Percentiles rank a stretch among this genome's conserved stretches.
These are phyloP conservation scores for Nemapogon koenigi DNA, from an alignment of 2,888 invertebrate species.

Conservation along the genomic window DNA sequence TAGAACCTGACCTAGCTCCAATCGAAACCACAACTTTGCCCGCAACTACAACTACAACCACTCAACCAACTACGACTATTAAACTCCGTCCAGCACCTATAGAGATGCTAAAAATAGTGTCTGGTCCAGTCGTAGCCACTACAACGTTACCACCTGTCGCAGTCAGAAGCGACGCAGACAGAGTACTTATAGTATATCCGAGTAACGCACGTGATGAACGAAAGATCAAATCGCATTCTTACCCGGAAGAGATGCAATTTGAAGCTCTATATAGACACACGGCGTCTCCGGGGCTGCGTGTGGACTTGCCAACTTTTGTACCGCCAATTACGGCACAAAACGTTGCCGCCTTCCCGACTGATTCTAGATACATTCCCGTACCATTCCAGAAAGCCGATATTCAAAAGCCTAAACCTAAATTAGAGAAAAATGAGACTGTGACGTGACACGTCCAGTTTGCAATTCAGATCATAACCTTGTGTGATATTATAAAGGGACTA, in stretches of 20 bases:
- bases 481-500: too few relatives aligned
- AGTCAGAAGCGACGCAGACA: constrained; percentile 44
- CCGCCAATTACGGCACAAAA: constrained; percentile 37
- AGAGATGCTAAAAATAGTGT: constrained; percentile 44
- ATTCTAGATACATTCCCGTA: constrained; percentile 38
- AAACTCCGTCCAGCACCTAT: constrained; percentile 34
- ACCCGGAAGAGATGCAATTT: constrained; percentile 57
- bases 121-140: constrained; percentile 36
- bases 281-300: constrained; percentile 43
- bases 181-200: constrained; percentile 59
- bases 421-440: too few relatives aligned
- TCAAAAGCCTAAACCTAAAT: too few relatives aligned
- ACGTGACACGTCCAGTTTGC: too few relatives aligned
- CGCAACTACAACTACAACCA: constrained; percentile 24
- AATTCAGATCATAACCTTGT: too few relatives aligned
- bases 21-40: constrained; percentile 23
- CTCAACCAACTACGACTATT: constrained; percentile 26
- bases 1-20: constrained; percentile 42
- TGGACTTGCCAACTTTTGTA: constrained; percentile 67
- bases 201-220: constrained; percentile 54
- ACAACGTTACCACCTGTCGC: constrained; percentile 53
- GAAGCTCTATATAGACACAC: constrained; percentile 54
- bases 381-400: constrained; percentile 25
- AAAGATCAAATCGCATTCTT: constrained; percentile 54
- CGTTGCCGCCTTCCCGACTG: constrained; percentile 19